Evolutionary conservation across 1,140 invertebrate species (phyloP).

Genomic region (Heliothis virescens): DNA sequence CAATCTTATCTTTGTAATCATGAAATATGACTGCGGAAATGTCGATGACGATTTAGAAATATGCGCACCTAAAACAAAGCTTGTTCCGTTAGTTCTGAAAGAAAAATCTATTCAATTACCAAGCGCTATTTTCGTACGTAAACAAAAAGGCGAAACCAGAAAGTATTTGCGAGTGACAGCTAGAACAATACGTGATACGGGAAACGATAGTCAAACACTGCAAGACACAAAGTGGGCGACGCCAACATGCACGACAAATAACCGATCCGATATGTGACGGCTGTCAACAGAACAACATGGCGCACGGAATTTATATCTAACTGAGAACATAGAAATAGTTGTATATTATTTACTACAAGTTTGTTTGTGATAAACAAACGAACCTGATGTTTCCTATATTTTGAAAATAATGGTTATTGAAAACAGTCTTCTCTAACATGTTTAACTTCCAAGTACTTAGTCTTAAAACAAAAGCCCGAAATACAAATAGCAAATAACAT

Average conservation of each 20-base stretch:
- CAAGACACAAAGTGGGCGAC: background rate
- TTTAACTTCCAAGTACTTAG: too few relatives aligned
- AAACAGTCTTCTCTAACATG: too few relatives aligned
- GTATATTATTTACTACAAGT: background rate
- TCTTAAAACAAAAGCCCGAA: background rate
- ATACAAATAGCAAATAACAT: background rate
- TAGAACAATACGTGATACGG: slow-evolving; percentile 6
- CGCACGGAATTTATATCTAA: background rate
- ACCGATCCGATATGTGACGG: slow-evolving; percentile 15
- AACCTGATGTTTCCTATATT: background rate
- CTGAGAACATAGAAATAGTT: background rate
- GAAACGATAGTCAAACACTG: slow-evolving; percentile 25
- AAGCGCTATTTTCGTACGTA: background rate
- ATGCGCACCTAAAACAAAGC: background rate
- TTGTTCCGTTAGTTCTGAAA: background rate
- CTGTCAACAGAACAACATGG: slow-evolving; percentile 9
- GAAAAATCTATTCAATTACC: background rate
- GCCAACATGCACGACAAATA: background rate
- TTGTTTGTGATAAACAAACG: background rate
- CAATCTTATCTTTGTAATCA: slow-evolving; percentile 12
- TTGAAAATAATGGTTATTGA: too few relatives aligned
- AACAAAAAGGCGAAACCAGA: slow-evolving; percentile 5
- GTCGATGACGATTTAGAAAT: too few relatives aligned
- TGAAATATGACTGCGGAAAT: background rate
- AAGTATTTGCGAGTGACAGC: background rate